phyloP scores from a whole-genome alignment of 2,113 vertebrate species.

The Hippocampus mohnikei region DNA sequence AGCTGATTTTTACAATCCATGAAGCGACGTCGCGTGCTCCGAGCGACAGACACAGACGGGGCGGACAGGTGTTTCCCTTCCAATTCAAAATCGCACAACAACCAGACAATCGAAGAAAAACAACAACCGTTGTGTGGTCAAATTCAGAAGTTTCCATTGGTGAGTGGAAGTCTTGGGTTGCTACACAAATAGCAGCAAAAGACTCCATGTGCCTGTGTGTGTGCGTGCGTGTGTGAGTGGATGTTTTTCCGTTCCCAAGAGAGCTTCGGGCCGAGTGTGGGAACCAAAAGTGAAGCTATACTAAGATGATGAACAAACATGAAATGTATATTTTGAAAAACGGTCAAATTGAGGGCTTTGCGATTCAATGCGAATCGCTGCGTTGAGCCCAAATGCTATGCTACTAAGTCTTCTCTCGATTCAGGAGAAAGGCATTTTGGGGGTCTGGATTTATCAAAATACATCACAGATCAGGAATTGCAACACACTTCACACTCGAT shows the following conservation, averaged over 20 bases:
- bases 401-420: not conserved
- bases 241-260: slow-evolving; percentile 1
- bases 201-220: not conserved
- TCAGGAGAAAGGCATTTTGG: too few species aligned
- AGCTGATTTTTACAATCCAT: too few species aligned
- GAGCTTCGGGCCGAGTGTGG: not conserved
- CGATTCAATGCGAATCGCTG: not conserved
- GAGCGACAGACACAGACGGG: too few species aligned
- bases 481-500: too few species aligned
- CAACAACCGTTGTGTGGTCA: not conserved
- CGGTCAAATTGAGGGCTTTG: not conserved
- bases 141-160: not conserved
- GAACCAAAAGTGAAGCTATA: not conserved
- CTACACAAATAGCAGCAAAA: not conserved
- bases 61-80: too few species aligned
- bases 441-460: too few species aligned
- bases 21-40: too few species aligned
- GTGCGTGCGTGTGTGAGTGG: not conserved
- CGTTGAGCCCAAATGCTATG: not conserved
- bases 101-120: not conserved
- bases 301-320: not conserved
- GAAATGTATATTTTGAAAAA: not conserved
- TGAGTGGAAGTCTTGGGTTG: not conserved
- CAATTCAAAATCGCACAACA: not conserved
- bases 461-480: too few species aligned